Base-by-base conservation (phyloP, 2,888 invertebrate genomes). In the Drosophila setosimentum region DNA sequence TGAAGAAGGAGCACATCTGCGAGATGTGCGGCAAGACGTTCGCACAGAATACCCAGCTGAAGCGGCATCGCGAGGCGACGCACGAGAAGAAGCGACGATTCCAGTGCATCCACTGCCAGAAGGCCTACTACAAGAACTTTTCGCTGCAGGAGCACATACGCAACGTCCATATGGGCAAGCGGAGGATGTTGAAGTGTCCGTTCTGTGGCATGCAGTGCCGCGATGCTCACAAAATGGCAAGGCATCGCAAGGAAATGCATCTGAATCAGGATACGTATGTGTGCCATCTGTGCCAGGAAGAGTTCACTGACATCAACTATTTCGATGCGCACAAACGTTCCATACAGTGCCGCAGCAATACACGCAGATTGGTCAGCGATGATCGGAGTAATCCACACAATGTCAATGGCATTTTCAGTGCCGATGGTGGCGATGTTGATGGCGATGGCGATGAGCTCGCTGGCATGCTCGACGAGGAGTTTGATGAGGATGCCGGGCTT, bases 181-280 rank as follows among this genome's bases (percentile, higher is more conserved):
- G 92, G 1, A 83, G 92, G 2, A 92, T 92, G 85, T 75, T 92
- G 0, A 87, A 88, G 30, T 92, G 92, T 13, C 92, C 92, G 0
- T 92, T 92, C 61, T 92, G 92, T 49, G 92, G 91, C 1, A 91
- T 92, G 91, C 90, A 92, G 68, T 92, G 92, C 35, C 87, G 92
- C 0, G 92, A 92, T 68, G 92, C 92, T 1, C 92, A 92, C 68
- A 92, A 92, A 68, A 90, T 92, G 91, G 92, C 92, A 2, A 74
- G 92, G 0, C 92, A 92, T 74, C 92, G 92, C 35, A 92, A 92
- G 59, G 86, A 89, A 24, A 87, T 89, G 76, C 92, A 92, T 75
- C 76, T 92, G 11, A 90, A 91, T 48, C 91, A 92, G 63, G 88
- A 83, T 8, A 76, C 91, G 8, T 92, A 83, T 51, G 80, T 89